These are phyloP conservation scores for Hirundo rustica DNA, from an alignment of 2,797 vertebrate species.

Conservation along the genomic window DNA sequence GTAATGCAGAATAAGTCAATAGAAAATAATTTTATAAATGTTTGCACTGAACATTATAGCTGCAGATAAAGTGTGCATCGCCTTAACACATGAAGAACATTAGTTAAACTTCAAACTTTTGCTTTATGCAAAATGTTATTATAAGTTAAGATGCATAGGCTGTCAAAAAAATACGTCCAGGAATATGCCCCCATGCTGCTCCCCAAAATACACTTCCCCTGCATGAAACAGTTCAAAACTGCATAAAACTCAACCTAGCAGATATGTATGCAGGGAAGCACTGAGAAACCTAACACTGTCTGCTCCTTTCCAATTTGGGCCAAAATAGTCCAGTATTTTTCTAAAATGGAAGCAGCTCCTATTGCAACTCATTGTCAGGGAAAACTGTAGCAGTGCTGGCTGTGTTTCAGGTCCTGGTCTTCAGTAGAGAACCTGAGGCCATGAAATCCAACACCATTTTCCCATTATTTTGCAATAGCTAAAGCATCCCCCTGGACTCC, in stretches of 20 bases:
- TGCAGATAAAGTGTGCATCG: neutral
- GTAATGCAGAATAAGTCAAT: neutral
- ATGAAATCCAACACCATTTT: neutral
- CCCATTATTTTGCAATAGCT: neutral
- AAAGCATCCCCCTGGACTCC: neutral
- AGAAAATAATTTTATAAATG: neutral
- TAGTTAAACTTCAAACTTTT: neutral
- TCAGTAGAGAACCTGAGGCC: neutral
- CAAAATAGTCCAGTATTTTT: neutral
- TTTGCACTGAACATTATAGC: neutral
- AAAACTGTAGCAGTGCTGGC: neutral
- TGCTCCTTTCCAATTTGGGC: neutral
- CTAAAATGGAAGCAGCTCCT: neutral
- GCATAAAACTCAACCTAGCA: neutral
- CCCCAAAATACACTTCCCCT: neutral
- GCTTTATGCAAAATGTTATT: neutral
- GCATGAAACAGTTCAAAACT: neutral
- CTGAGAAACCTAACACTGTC: neutral
- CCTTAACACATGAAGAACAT: neutral
- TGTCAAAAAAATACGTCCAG: neutral
- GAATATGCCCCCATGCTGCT: neutral
- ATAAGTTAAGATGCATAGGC: neutral
- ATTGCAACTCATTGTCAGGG: neutral
- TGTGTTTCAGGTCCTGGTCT: neutral
- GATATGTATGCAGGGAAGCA: neutral